phyloP scores from a whole-genome alignment of 30 jellyfish, hydroid and myxozoan genomes.

The Aurelia coerulea region DNA sequence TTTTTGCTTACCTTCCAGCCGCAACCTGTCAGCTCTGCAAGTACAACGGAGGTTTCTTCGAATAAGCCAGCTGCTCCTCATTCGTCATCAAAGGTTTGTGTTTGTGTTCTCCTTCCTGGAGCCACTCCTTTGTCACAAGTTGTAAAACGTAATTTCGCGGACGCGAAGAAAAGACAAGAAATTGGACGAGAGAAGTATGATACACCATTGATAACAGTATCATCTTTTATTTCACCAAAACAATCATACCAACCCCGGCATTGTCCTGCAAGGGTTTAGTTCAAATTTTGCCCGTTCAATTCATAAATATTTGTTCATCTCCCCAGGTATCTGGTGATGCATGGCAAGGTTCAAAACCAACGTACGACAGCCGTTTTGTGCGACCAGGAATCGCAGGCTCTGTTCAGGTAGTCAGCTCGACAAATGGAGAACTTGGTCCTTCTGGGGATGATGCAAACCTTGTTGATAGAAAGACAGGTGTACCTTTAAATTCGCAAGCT shows the following conservation, averaged over 20 bases:
- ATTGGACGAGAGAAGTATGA: too few species aligned
- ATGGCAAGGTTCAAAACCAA: constrained; percentile 79
- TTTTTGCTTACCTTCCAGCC: constrained; percentile 22
- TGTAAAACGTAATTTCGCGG: too few species aligned
- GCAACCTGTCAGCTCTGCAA: constrained; percentile 61
- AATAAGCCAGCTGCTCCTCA: constrained; percentile 66
- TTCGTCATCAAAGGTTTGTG: constrained; percentile 55
- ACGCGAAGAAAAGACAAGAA: too few species aligned
- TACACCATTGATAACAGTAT: too few species aligned
- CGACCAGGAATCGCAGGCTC: constrained; percentile 96
- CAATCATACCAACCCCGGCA: too few species aligned
- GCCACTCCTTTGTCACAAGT: too few species aligned
- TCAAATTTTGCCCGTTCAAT: too few species aligned
- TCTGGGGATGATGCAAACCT: constrained; percentile 63
- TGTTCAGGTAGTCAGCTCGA: constrained; percentile 92
- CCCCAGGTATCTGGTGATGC: constrained; percentile 84
- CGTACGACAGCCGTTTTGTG: constrained; percentile 65
- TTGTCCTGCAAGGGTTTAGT: too few species aligned
- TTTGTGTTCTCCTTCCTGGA: too few species aligned
- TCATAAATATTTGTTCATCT: too few species aligned
- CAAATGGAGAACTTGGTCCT: constrained; percentile 97
- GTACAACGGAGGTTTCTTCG: constrained; percentile 52
- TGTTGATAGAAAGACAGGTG: constrained; percentile 87
- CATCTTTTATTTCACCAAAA: too few species aligned
- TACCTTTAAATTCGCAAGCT: constrained; percentile 91